Evolutionary conservation across 2,797 vertebrate species (phyloP), one percentile per base, ranked within the genome.

Genomic region (Thunnus albacares): DNA sequence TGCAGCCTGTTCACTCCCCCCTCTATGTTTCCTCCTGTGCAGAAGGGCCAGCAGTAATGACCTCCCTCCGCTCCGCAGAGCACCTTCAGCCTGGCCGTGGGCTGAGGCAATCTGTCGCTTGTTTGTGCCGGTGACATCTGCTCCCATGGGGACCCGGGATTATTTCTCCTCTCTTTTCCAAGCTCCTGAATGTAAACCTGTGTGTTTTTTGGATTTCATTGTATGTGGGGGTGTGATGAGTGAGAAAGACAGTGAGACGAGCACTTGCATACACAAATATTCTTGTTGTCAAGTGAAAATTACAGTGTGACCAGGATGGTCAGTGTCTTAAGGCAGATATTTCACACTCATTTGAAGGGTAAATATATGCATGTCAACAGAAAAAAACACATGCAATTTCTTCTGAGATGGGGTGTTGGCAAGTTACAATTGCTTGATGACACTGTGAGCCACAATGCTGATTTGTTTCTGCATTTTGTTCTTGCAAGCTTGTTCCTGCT

Each of bases 111-210:
- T 93, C 91, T 93, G 90, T 91, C 82, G 84, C 90, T 87, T 91
- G 92, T 92, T 91, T 94, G 86, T 90, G 87, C 80, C 70, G 26
- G 72, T 91, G 90, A 94, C 91, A 94, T 93, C 91, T 93, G 92
- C 90, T 94, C 92, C 92, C 87, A 89, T 56, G 62, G 87, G 89
- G 85, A 88, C 86, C 67, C 2, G 1, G 87, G 84, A 92, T 89
- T 90, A 85, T 84, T 82, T 73, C 68, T 79, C 74, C 69, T 68
- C 67, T 84, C 60, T 76, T 66, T 63, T 62, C 69, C 3, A 5
- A 63, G 73, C 61, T 79, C 22, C 63, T 60, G 18, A 83, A 79
- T 86, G 79, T 53, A 64, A 82, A 81, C 80, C 74, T 81, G 56
- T 61, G 69, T 60, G 41, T 74, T 72, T 65, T 74, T 65, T 65